Evolutionary conservation across 35 echinoderm and acorn worm genomes (phyloP).

Genomic region (Lytechinus pictus): DNA sequence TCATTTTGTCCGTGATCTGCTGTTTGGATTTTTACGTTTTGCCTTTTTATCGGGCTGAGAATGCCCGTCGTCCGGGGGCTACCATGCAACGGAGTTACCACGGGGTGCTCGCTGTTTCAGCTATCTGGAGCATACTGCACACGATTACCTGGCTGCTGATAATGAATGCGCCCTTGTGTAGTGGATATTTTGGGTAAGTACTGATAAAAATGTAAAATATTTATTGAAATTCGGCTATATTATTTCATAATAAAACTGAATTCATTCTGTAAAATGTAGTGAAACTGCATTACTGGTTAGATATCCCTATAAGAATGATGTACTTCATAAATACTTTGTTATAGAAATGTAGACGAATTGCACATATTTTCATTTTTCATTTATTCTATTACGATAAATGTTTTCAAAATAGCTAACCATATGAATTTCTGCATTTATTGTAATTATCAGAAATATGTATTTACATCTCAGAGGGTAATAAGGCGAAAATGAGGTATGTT

Average conservation of each 20-base stretch:
- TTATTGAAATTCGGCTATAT: background rate
- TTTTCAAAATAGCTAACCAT: too few relatives aligned
- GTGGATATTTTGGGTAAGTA: slow-evolving; percentile 49
- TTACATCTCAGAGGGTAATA: too few relatives aligned
- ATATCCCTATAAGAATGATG: too few relatives aligned
- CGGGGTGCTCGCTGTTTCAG: slow-evolving; percentile 44
- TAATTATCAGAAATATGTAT: too few relatives aligned
- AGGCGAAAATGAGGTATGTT: too few relatives aligned
- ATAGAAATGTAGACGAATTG: too few relatives aligned
- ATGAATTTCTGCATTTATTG: too few relatives aligned
- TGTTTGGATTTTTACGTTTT: slow-evolving; percentile 38
- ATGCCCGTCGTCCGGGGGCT: slow-evolving; percentile 49
- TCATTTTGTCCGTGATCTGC: background rate
- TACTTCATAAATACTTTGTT: too few relatives aligned
- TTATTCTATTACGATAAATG: too few relatives aligned
- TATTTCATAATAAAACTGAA: background rate
- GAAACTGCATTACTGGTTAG: background rate
- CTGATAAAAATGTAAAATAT: background rate
- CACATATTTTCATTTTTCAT: too few relatives aligned
- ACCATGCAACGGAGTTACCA: slow-evolving; percentile 42
- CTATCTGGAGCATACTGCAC: slow-evolving; percentile 29
- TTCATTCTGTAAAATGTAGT: background rate
- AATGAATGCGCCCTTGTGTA: background rate
- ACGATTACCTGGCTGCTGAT: background rate
- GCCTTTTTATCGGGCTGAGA: slow-evolving; percentile 48